Evolutionary conservation across 53 echinoderm and acorn worm species (phyloP).

Genomic region (Crossaster papposus): DNA sequence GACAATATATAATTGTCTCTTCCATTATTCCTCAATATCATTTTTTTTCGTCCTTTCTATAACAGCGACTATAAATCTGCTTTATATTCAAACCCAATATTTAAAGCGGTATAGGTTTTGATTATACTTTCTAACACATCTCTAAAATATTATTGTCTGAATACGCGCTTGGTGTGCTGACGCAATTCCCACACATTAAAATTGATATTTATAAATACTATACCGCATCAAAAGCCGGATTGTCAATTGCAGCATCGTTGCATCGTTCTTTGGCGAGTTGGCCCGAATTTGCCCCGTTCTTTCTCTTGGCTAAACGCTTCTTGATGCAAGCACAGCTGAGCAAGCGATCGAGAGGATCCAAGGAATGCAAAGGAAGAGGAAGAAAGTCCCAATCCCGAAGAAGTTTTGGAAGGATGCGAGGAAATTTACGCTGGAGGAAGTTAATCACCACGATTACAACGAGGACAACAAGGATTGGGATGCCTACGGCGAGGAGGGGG

Average conservation of each 20-base stretch:
- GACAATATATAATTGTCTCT: too few species aligned
- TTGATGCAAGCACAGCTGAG: slow-evolving; percentile 36
- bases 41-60: too few species aligned
- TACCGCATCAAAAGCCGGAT: slow-evolving; percentile 13
- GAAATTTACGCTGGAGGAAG: slow-evolving; percentile 71
- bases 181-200: background rate
- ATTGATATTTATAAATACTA: background rate
- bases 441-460: slow-evolving; percentile 65
- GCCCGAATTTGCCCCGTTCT: background rate
- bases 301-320: slow-evolving; percentile 7
- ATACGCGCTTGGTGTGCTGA: too few species aligned
- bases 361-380: slow-evolving; percentile 76
- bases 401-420: slow-evolving; percentile 41
- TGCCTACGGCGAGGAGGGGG: slow-evolving; percentile 65
- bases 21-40: too few species aligned
- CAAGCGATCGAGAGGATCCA: slow-evolving; percentile 48
- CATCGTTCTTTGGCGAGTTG: background rate
- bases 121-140: too few species aligned
- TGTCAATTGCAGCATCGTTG: background rate
- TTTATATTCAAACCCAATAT: too few species aligned
- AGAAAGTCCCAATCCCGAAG: slow-evolving; percentile 77
- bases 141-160: too few species aligned
- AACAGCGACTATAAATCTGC: too few species aligned
- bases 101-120: too few species aligned
- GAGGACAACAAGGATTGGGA: slow-evolving; percentile 62